Conservation (phyloP, 2,113 vertebrate species). For the Gyps fulvus region DNA sequence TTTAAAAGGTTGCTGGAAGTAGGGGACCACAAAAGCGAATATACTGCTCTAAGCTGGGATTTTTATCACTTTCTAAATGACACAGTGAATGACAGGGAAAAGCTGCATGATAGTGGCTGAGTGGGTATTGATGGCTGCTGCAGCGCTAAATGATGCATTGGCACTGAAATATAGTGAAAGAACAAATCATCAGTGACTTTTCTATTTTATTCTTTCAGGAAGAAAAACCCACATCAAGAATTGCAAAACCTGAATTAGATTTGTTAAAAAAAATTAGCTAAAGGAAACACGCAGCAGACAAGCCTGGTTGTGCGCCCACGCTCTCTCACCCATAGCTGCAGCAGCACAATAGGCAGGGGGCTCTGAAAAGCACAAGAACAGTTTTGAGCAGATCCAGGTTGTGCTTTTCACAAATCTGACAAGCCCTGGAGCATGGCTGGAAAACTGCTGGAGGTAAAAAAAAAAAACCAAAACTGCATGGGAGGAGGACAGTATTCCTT, state of each 20-base stretch:
- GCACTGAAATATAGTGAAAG: slow-evolving; percentile 58
- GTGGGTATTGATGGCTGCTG: slow-evolving; percentile 67
- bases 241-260: slow-evolving; percentile 38
- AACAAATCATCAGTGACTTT: slow-evolving; percentile 52
- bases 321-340: background rate
- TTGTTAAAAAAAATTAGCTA: slow-evolving; percentile 27
- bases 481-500: background rate
- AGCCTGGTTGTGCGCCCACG: background rate
- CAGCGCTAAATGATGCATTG: slow-evolving; percentile 45
- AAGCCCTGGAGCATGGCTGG: background rate
- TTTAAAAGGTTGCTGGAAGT: slow-evolving; percentile 66
- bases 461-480: background rate
- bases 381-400: background rate
- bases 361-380: background rate
- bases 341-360: background rate
- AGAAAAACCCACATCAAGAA: slow-evolving; percentile 17
- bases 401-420: background rate
- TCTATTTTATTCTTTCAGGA: slow-evolving; percentile 51
- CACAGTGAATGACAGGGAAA: slow-evolving; percentile 69
- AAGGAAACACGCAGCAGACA: background rate
- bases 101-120: slow-evolving; percentile 64
- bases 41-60: slow-evolving; percentile 59
- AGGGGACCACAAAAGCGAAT: slow-evolving; percentile 67
- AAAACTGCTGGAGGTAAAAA: background rate
- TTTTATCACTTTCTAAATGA: slow-evolving; percentile 75